These are phyloP conservation scores for Harpegnathos saltator DNA, from an alignment of 1,140 invertebrate species.

Conservation along the genomic window DNA sequence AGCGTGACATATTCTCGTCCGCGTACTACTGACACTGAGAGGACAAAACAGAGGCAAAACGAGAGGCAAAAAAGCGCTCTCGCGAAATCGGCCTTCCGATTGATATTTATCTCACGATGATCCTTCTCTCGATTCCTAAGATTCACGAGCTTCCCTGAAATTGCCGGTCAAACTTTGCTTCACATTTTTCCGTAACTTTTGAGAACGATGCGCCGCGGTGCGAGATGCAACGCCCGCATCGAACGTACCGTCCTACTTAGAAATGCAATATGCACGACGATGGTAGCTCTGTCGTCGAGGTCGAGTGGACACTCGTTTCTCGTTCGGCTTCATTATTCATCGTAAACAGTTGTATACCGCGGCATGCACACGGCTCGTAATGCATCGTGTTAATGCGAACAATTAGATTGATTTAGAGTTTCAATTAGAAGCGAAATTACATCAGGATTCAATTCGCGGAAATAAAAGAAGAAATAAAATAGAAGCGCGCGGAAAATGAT, in stretches of 20 bases:
- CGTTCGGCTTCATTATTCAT: conserved; percentile 50
- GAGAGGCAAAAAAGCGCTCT: background rate
- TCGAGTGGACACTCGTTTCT: conserved; percentile 73
- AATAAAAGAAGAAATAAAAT: conserved; percentile 18
- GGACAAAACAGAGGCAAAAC: too few relatives aligned
- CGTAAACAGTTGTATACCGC: conserved; percentile 14
- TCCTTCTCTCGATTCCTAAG: conserved; percentile 1
- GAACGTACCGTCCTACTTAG: conserved; percentile 74
- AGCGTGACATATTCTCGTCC: background rate
- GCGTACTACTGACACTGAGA: background rate
- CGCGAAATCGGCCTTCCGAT: background rate
- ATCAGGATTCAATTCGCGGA: background rate
- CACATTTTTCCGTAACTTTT: conserved; percentile 77
- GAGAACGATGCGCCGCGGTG: conserved; percentile 53
- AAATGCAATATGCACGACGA: conserved; percentile 76
- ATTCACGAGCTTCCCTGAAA: conserved; percentile 52
- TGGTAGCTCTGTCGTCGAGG: conserved; percentile 66
- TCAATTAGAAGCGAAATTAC: background rate
- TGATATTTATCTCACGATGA: background rate
- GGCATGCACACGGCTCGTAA: conserved; percentile 7
- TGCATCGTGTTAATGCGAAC: background rate
- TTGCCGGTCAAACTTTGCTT: conserved; percentile 4
- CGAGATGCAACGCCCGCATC: conserved; percentile 66
- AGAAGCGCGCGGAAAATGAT: too few relatives aligned
- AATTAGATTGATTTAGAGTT: background rate